phyloP scores from a whole-genome alignment of 2,113 vertebrate species.

The Abramis brama region DNA sequence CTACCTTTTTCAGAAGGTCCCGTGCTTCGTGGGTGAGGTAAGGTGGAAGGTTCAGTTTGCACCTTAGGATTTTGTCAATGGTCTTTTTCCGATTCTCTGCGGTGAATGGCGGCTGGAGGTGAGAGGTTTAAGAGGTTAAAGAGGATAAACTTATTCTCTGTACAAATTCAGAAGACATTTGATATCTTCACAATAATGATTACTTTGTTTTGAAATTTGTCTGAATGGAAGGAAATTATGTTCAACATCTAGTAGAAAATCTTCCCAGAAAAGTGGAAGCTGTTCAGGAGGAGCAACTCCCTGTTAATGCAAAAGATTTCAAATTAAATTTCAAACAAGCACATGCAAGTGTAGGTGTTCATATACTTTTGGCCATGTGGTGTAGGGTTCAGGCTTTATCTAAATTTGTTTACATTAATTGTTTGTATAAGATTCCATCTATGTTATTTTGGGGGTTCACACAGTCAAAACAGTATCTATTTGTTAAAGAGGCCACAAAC shows the following conservation, averaged over 20 bases:
- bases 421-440: neutral
- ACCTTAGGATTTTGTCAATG: conserved; percentile 96
- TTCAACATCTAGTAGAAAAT: neutral
- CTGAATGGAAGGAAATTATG: neutral
- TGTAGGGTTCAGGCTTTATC: neutral
- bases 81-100: conserved; percentile 97
- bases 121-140: neutral
- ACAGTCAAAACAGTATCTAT: neutral
- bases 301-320: neutral
- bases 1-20: conserved; percentile 96
- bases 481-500: neutral
- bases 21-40: conserved; percentile 99
- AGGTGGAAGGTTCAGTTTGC: conserved; percentile 97
- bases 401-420: neutral
- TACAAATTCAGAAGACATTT: neutral
- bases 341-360: neutral
- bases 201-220: neutral
- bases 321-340: neutral
- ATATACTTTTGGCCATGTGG: neutral
- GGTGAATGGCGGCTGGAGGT: conserved; percentile 88
- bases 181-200: neutral
- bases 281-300: neutral
- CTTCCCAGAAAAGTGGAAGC: neutral
- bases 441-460: neutral
- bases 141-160: neutral